Percentiles rank a stretch among this genome's conserved stretches.
phyloP scores from a whole-genome alignment of 2,888 invertebrate species.

The Orchesella flavescens region DNA sequence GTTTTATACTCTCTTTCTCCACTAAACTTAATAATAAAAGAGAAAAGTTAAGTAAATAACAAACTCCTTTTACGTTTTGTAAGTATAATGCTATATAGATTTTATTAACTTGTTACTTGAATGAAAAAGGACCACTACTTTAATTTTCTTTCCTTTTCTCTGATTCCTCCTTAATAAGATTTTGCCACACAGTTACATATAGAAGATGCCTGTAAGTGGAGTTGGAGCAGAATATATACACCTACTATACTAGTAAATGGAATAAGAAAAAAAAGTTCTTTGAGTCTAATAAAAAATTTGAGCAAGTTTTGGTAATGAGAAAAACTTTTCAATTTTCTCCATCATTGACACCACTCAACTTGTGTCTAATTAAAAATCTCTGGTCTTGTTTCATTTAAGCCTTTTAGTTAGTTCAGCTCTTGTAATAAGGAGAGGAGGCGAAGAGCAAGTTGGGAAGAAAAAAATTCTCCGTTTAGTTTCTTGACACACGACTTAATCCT shows the following conservation, averaged over 20 bases:
- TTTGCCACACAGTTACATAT: neutral
- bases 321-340: conserved; percentile 71
- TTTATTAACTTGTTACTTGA: conserved; percentile 62
- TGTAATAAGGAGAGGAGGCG: no score
- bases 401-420: conserved; percentile 17
- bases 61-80: conserved; percentile 3
- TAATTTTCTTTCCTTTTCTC: conserved; percentile 7
- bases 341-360: conserved; percentile 70
- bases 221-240: no score
- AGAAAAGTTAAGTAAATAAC: conserved; percentile 55
- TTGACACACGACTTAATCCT: neutral
- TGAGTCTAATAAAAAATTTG: conserved; percentile 1
- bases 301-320: conserved; percentile 49
- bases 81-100: conserved; percentile 25
- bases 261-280: neutral
- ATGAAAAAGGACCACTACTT: conserved; percentile 23
- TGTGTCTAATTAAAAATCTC: conserved; percentile 71
- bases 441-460: no score
- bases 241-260: no score
- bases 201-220: no score
- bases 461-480: conserved; percentile 5
- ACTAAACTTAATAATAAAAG: conserved; percentile 22
- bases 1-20: conserved; percentile 14
- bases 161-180: conserved; percentile 51
- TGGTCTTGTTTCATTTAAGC: conserved; percentile 55